phyloP scores from a whole-genome alignment of 2,888 invertebrate genomes.

The Colletes collaris region DNA sequence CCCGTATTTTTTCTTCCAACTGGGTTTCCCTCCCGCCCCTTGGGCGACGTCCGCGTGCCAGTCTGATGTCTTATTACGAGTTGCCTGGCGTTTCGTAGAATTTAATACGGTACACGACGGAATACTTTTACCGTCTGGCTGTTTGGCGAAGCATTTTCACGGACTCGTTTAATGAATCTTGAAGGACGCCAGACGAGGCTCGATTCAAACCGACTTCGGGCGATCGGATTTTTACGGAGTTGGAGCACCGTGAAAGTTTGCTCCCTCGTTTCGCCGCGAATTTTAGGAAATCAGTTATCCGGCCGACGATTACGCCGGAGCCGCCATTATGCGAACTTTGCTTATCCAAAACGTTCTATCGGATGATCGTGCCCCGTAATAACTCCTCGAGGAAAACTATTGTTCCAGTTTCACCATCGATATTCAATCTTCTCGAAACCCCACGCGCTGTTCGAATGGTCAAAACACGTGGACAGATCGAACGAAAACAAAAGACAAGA shows the following conservation, averaged over 20 bases:
- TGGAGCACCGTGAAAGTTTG: neutral
- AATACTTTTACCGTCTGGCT: slow-evolving; percentile 27
- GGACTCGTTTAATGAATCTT: slow-evolving; percentile 43
- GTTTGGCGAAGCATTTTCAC: slow-evolving; percentile 22
- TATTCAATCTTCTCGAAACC: too few relatives aligned
- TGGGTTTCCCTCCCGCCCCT: slow-evolving; percentile 21
- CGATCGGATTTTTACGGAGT: slow-evolving; percentile 3
- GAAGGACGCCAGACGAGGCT: neutral
- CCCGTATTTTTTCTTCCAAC: slow-evolving; percentile 43
- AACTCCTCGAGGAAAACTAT: too few relatives aligned
- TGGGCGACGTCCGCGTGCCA: slow-evolving; percentile 47
- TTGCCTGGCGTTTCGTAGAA: slow-evolving; percentile 32
- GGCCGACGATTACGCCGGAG: neutral
- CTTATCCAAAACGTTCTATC: too few relatives aligned
- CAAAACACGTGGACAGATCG: too few relatives aligned
- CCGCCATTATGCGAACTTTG: neutral
- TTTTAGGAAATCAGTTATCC: neutral
- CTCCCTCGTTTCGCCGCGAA: neutral
- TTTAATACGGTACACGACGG: slow-evolving; percentile 44
- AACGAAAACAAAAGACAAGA: too few relatives aligned
- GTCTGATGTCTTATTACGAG: slow-evolving; percentile 61
- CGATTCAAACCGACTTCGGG: neutral
- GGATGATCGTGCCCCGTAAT: too few relatives aligned
- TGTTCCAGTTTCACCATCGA: too few relatives aligned
- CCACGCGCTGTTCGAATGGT: too few relatives aligned